Conservation (phyloP, 2,888 invertebrate genomes). For the Automeris io region DNA sequence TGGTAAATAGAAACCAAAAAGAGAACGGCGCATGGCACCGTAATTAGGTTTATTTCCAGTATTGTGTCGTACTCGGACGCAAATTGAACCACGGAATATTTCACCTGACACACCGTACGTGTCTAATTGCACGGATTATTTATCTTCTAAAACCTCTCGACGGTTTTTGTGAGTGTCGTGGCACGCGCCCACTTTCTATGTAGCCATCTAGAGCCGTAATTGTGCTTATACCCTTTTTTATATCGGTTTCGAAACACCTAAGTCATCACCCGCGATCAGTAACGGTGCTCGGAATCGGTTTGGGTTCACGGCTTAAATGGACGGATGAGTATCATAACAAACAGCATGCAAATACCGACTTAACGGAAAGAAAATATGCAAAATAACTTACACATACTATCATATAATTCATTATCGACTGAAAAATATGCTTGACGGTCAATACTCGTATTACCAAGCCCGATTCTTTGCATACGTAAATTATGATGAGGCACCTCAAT, state of each 20-base stretch:
- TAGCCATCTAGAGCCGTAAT: constrained; percentile 53
- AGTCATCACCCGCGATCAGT: constrained; percentile 55
- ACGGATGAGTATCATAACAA: constrained; percentile 12
- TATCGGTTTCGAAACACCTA: constrained; percentile 49
- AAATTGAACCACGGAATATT: constrained; percentile 67
- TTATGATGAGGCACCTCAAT: neutral
- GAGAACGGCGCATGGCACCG: constrained; percentile 38
- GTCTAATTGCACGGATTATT: constrained; percentile 72
- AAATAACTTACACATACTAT: constrained; percentile 1
- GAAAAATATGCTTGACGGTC: neutral
- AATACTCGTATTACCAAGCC: constrained; percentile 4
- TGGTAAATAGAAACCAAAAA: constrained; percentile 39
- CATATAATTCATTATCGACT: constrained; percentile 3
- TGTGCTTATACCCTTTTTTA: constrained; percentile 61
- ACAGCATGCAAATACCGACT: constrained; percentile 9
- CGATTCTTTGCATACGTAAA: constrained; percentile 3
- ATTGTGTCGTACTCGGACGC: constrained; percentile 49
- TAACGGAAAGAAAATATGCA: constrained; percentile 8
- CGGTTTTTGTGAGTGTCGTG: constrained; percentile 52
- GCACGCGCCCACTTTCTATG: constrained; percentile 73
- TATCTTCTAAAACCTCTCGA: constrained; percentile 53
- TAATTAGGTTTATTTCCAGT: constrained; percentile 57
- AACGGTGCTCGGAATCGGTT: constrained; percentile 44
- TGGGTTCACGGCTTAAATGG: constrained; percentile 13
- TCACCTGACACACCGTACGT: constrained; percentile 62